Conservation (phyloP, 2,888 invertebrate species). For the Cecidostiba fungosa region DNA sequence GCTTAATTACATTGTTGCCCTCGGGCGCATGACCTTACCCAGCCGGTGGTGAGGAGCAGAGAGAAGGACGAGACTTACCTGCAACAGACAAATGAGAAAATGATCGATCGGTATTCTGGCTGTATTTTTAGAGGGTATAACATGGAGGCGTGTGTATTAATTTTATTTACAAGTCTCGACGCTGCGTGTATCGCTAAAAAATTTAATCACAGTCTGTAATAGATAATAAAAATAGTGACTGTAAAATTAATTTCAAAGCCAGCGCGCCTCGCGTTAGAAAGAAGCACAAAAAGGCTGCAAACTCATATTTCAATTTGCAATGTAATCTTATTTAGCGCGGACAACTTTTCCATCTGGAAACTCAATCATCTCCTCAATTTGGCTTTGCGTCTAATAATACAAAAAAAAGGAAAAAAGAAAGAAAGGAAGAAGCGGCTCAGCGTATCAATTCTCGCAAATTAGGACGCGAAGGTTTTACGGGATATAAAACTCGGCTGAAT, state of each 20-base stretch:
- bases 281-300: background rate
- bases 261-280: background rate
- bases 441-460: constrained; percentile 39
- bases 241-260: background rate
- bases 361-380: constrained; percentile 40
- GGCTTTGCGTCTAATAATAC: background rate
- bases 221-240: too few species aligned
- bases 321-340: constrained; percentile 31
- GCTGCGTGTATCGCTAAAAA: too few species aligned
- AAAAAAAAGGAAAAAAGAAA: constrained; percentile 18
- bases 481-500: constrained; percentile 42
- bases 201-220: background rate
- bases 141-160: too few species aligned
- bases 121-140: too few species aligned
- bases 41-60: background rate
- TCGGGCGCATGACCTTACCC: background rate
- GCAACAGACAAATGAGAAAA: constrained; percentile 44
- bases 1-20: constrained; percentile 44
- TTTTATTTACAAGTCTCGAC: background rate
- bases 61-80: constrained; percentile 39
- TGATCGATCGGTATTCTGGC: background rate
- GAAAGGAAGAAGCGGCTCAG: background rate
- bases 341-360: constrained; percentile 44
- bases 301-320: constrained; percentile 49
- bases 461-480: constrained; percentile 29